Base-by-base conservation (phyloP, 2,113 vertebrate genomes). In the Scatophagus argus region DNA sequence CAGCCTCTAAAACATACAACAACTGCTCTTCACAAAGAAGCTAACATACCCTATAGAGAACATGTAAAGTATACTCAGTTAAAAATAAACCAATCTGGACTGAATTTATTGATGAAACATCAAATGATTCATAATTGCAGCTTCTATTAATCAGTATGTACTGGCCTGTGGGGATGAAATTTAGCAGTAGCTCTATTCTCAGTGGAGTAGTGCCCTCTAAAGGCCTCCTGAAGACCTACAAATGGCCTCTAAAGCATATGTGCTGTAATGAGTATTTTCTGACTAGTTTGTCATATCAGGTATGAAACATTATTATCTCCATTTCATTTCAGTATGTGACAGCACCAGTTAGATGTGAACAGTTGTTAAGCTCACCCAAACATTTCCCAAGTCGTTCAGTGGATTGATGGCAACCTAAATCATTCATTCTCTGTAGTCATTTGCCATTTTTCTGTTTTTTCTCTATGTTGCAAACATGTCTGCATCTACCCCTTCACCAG, bases 161-260 rank as follows among this genome's bases (percentile, higher is more conserved):
- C 71, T 63, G 60, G 82, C 81, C 77, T 66, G 49, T 80, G 58
- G 63, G 74, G 51, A 46, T 46, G 39, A 7, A 41, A 55, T 65
- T 55, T 34, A 75, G 36, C 38, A 44, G 38, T 17, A 46, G 13
- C 63, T 79, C 36, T 66, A 90, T 92, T 93, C 91, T 93, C 91
- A 84, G 90, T 87, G 81, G 88, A 89, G 71, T 85, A 91, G 83
- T 92, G 92, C 90, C 93, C 92, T 90, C 93, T 93, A 91, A 87
- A 91, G 90, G 91, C 43, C 56, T 61, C 16, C 44, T 12, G 21
- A 74, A 76, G 49, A 64, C 49, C 74, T 83, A 61, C 66, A 36
- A 29, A 56, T 61, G 65, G 38, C 29, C 49, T 81, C 29, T 16
- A 31, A 66, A 27, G 27, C 39, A 38, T 43, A 8, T 29, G 43